These are phyloP conservation scores for Dufourea novaeangliae DNA, from an alignment of 1,140 invertebrate species.

Conservation along the genomic window DNA sequence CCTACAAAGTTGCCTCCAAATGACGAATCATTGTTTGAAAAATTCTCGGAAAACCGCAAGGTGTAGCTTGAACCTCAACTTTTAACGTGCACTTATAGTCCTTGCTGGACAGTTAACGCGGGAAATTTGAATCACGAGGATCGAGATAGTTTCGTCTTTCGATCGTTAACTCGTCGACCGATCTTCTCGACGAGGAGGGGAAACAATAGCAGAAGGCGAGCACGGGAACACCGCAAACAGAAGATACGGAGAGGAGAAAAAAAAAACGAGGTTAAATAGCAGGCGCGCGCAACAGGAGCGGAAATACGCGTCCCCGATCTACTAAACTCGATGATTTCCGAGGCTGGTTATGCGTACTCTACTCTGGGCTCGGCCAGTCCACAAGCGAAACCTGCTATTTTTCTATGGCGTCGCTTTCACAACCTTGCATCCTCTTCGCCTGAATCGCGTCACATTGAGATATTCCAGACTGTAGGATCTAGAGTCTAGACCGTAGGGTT, in stretches of 20 bases:
- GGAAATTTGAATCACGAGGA: too few relatives aligned
- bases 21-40: too few relatives aligned
- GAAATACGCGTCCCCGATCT: constrained; percentile 41
- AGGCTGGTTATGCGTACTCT: background rate
- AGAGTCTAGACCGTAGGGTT: too few relatives aligned
- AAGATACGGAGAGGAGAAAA: constrained; percentile 30
- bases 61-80: too few relatives aligned
- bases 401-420: constrained; percentile 6
- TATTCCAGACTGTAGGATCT: too few relatives aligned
- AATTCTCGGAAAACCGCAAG: too few relatives aligned
- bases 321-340: constrained; percentile 31
- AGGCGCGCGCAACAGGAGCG: constrained; percentile 20
- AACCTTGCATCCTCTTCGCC: background rate
- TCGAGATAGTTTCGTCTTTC: constrained; percentile 19
- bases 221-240: background rate
- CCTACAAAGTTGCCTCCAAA: too few relatives aligned
- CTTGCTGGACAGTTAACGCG: too few relatives aligned
- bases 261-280: constrained; percentile 45
- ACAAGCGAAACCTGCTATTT: background rate
- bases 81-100: too few relatives aligned
- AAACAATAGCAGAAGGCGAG: background rate
- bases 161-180: background rate
- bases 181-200: background rate
- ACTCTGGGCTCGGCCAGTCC: background rate
- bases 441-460: too few relatives aligned